Percentiles rank a stretch among this genome's conserved stretches.
phyloP scores from a whole-genome alignment of 2,797 vertebrate species.

The Carapus acus region DNA sequence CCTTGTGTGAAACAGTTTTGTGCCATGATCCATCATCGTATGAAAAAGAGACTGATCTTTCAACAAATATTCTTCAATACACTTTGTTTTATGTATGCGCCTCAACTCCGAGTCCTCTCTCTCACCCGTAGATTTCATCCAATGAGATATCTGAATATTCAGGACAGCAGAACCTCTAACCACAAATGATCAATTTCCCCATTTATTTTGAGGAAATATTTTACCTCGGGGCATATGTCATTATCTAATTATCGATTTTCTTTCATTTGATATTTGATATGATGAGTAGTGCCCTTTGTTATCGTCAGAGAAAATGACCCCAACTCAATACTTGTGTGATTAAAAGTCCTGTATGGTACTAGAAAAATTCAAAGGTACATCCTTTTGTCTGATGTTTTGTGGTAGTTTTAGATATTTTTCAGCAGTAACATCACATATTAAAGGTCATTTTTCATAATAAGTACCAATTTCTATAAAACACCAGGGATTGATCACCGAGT shows the following conservation, averaged over 20 bases:
- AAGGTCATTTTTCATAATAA: constrained; percentile 16
- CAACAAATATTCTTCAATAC: no score
- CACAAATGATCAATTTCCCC: neutral
- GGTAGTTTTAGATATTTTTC: constrained; percentile 20
- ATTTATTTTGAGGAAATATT: constrained; percentile 24
- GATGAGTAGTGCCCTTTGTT: constrained; percentile 5
- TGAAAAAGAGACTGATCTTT: constrained; percentile 15
- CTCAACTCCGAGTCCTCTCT: no score
- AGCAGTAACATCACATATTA: constrained; percentile 21
- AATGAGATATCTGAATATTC: neutral
- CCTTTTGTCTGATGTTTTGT: constrained; percentile 24
- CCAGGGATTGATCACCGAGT: constrained; percentile 24
- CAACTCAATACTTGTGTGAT: neutral
- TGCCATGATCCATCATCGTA: constrained; percentile 60
- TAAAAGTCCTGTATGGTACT: constrained; percentile 10
- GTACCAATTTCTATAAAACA: constrained; percentile 18
- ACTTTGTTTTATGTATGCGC: no score
- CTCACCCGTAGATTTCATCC: no score
- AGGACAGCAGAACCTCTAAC: neutral
- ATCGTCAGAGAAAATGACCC: neutral
- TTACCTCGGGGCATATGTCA: neutral
- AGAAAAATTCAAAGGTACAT: constrained; percentile 17
- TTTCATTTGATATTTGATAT: constrained; percentile 1
- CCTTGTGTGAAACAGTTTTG: constrained; percentile 41
- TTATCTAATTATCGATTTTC: neutral